A percentile compares a stretch with the other conserved stretches of the same genome.
These are phyloP conservation scores for Pachydiplax longipennis DNA, from an alignment of 2,888 invertebrate genomes.

Conservation along the genomic window DNA sequence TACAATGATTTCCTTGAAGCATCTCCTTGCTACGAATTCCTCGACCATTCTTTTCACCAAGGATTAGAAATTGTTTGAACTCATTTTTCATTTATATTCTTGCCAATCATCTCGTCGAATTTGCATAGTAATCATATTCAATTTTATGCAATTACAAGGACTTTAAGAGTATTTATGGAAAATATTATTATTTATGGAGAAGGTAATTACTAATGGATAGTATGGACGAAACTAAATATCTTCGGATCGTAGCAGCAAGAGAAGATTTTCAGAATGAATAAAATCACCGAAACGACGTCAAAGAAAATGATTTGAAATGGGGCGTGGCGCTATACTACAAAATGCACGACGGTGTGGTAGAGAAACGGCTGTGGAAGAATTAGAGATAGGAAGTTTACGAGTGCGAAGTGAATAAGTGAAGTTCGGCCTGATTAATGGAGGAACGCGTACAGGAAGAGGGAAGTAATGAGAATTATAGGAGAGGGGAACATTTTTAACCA, in stretches of 20 bases:
- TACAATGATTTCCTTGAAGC: too few species aligned
- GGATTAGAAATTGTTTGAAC: too few species aligned
- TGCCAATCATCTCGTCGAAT: too few species aligned
- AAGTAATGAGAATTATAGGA: not conserved
- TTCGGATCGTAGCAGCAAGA: not conserved
- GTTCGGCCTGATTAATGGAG: not conserved
- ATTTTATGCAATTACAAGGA: too few species aligned
- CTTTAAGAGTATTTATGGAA: too few species aligned
- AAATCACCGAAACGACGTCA: not conserved
- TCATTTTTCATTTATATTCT: too few species aligned
- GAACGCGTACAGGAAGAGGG: not conserved
- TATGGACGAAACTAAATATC: too few species aligned
- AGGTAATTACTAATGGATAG: too few species aligned
- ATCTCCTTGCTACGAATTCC: too few species aligned
- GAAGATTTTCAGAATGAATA: not conserved
- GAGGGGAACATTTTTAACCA: not conserved
- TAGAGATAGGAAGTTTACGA: not conserved
- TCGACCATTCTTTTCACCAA: too few species aligned
- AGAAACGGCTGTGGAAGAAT: not conserved
- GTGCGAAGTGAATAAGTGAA: not conserved
- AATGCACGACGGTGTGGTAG: not conserved
- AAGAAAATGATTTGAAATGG: not conserved
- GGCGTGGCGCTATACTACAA: not conserved
- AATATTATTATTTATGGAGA: too few species aligned
- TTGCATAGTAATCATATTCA: too few species aligned